Evolutionary conservation across 1,140 invertebrate species (phyloP).

Genomic region (Platyscapa corneri): DNA sequence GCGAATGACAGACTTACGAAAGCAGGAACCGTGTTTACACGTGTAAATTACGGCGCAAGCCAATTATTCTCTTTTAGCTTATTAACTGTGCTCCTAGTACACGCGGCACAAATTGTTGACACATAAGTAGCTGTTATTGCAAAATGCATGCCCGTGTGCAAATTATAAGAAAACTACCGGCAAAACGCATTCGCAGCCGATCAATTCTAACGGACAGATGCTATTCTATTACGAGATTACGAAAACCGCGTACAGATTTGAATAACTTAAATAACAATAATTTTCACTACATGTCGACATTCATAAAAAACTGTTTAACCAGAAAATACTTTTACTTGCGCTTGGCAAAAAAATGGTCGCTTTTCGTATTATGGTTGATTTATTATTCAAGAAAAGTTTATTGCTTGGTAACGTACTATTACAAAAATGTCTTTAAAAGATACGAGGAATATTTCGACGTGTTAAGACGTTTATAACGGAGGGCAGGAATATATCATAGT

Average conservation of each 20-base stretch:
- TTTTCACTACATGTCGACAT: neutral
- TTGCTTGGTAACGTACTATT: neutral
- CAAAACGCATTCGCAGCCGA: neutral
- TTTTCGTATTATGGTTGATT: neutral
- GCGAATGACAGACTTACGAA: neutral
- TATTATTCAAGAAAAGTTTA: neutral
- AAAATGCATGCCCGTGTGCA: neutral
- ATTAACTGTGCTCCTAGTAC: neutral
- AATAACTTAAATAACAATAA: neutral
- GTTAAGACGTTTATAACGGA: neutral
- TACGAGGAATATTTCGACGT: neutral
- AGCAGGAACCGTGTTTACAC: neutral
- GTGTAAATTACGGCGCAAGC: neutral
- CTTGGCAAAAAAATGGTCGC: neutral
- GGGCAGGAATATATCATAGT: neutral
- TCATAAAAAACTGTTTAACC: neutral
- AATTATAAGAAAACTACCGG: neutral
- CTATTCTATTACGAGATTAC: neutral
- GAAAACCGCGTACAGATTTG: neutral
- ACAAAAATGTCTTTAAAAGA: neutral
- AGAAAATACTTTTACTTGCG: neutral
- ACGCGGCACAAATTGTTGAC: neutral
- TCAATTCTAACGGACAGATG: neutral
- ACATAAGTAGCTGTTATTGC: neutral
- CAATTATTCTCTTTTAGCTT: neutral